Conservation (phyloP, 1,140 invertebrate genomes). For the Heliconius nattereri region DNA sequence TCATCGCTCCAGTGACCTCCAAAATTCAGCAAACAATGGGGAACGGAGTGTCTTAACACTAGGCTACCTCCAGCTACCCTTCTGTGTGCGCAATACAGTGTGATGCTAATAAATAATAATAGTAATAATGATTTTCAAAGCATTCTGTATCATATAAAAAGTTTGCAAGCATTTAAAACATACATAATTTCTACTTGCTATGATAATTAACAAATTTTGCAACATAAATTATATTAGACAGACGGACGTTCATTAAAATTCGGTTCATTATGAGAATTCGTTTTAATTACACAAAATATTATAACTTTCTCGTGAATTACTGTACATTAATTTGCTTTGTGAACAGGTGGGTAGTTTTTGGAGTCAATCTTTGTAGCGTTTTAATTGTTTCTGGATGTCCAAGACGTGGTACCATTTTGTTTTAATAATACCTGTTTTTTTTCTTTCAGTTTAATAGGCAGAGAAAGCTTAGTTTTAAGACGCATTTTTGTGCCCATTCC, state of each 20-base stretch:
- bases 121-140: background rate
- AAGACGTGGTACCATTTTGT: too few species aligned
- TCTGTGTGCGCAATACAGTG: too few species aligned
- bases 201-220: slow-evolving; percentile 18
- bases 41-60: too few species aligned
- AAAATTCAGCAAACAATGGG: too few species aligned
- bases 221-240: slow-evolving; percentile 19
- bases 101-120: too few species aligned
- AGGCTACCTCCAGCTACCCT: too few species aligned
- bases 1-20: too few species aligned
- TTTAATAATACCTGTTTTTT: too few species aligned
- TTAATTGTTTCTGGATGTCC: background rate
- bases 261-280: slow-evolving; percentile 19
- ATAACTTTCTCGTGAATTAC: slow-evolving; percentile 29
- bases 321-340: slow-evolving; percentile 20
- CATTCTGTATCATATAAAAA: background rate
- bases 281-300: slow-evolving; percentile 21
- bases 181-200: background rate
- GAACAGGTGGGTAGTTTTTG: background rate
- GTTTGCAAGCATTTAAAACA: background rate
- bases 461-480: too few species aligned
- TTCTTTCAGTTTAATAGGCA: too few species aligned
- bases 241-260: slow-evolving; percentile 29
- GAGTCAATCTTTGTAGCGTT: background rate
- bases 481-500: too few species aligned